These are phyloP conservation scores for Dinocampus coccinellae DNA, from an alignment of 2,888 invertebrate genomes.

Conservation along the genomic window DNA sequence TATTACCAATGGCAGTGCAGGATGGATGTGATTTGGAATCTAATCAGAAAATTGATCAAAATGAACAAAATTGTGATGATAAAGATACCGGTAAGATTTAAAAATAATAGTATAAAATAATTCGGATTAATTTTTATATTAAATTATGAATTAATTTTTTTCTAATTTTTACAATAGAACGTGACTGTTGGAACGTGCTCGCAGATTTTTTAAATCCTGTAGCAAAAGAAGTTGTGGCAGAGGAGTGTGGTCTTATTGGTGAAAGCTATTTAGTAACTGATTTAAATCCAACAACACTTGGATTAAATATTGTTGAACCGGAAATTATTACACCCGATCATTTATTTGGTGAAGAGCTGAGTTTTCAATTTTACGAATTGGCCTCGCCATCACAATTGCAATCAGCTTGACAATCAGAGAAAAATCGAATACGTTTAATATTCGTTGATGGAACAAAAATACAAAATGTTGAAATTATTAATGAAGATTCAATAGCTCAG, in stretches of 20 bases:
- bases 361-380: slow-evolving; percentile 72
- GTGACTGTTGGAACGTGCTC: slow-evolving; percentile 52
- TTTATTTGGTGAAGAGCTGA: slow-evolving; percentile 71
- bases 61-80: slow-evolving; percentile 50
- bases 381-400: slow-evolving; percentile 66
- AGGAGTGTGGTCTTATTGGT: slow-evolving; percentile 82
- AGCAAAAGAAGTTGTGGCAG: slow-evolving; percentile 83
- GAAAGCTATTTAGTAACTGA: slow-evolving; percentile 73
- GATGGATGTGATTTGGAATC: slow-evolving; percentile 40
- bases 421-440: slow-evolving; percentile 57
- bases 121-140: background rate
- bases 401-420: slow-evolving; percentile 64
- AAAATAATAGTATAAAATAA: background rate
- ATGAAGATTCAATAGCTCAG: slow-evolving; percentile 26
- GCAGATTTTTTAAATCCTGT: slow-evolving; percentile 75
- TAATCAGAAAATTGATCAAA: slow-evolving; percentile 46
- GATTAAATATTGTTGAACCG: slow-evolving; percentile 71
- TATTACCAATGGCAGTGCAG: slow-evolving; percentile 65
- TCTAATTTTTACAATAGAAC: slow-evolving; percentile 35
- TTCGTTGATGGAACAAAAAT: slow-evolving; percentile 56
- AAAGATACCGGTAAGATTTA: slow-evolving; percentile 1
- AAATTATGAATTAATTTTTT: background rate
- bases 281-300: slow-evolving; percentile 71
- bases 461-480: slow-evolving; percentile 47
- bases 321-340: slow-evolving; percentile 71